Percentiles rank a stretch among this genome's conserved stretches.
Evolutionary conservation across 2,888 invertebrate genomes (phyloP).

Genomic region (Choristoneura rosaceana): DNA sequence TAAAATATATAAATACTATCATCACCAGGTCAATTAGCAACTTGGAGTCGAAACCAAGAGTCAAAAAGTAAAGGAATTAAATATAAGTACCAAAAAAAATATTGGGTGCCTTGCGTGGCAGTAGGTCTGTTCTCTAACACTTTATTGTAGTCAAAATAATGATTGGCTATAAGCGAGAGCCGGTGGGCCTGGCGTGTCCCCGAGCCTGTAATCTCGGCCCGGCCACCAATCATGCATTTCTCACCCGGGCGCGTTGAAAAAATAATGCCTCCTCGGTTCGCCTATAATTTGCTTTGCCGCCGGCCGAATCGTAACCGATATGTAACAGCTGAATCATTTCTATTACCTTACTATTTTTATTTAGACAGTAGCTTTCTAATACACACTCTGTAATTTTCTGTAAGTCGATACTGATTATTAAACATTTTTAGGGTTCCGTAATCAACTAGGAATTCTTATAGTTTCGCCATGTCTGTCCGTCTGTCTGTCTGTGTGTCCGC

Average conservation of each 20-base stretch:
- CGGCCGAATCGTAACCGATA: conserved; percentile 49
- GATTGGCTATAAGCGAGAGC: conserved; percentile 68
- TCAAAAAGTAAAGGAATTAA: background rate
- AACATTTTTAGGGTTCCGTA: background rate
- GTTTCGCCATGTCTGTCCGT: too few relatives aligned
- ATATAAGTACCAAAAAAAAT: conserved; percentile 32
- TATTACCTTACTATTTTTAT: conserved; percentile 67
- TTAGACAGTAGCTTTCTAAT: conserved; percentile 74
- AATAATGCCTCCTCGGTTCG: conserved; percentile 82
- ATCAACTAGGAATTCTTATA: too few relatives aligned
- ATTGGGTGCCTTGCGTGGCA: conserved; percentile 66
- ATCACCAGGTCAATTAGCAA: background rate
- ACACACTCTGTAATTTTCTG: conserved; percentile 56
- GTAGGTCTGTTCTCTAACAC: conserved; percentile 78
- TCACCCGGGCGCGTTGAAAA: conserved; percentile 85
- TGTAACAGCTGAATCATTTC: conserved; percentile 64
- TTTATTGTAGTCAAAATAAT: conserved; percentile 82
- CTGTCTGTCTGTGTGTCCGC: too few relatives aligned
- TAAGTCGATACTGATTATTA: conserved; percentile 47
- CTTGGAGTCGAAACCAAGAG: background rate
- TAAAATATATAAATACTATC: background rate
- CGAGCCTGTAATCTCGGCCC: conserved; percentile 80
- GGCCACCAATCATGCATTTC: conserved; percentile 84
- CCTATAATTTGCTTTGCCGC: conserved; percentile 84
- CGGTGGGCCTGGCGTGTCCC: conserved; percentile 76